phyloP scores from a whole-genome alignment of 1,140 invertebrate species.

The Nasonia giraulti region DNA sequence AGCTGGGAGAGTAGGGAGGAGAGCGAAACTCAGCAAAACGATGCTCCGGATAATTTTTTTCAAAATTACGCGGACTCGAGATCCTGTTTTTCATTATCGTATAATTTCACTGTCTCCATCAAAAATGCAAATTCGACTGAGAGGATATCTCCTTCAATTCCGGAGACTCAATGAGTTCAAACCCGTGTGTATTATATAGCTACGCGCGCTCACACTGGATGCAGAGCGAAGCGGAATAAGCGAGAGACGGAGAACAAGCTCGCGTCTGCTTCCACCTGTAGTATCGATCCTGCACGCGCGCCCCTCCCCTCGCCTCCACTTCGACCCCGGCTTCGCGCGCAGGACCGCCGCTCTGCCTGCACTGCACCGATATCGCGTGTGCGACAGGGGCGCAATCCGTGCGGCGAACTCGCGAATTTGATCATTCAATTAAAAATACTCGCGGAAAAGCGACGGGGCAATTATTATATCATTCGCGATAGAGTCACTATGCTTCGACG shows the following conservation, averaged over 20 bases:
- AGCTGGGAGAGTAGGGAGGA: neutral
- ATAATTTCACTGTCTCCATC: slow-evolving; percentile 22
- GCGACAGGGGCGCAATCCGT: neutral
- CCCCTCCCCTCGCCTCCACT: neutral
- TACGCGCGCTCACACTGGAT: neutral
- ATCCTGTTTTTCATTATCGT: slow-evolving; percentile 25
- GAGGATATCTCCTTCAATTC: slow-evolving; percentile 25
- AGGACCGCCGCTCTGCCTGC: neutral
- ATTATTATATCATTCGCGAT: neutral
- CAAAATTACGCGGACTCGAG: neutral
- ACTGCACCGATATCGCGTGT: neutral
- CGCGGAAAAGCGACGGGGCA: neutral
- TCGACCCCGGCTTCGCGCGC: neutral
- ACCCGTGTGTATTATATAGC: neutral
- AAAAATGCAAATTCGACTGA: slow-evolving; percentile 25
- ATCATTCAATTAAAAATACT: neutral
- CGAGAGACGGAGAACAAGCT: slow-evolving; percentile 56
- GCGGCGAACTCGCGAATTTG: neutral
- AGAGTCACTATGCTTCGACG: too few species aligned
- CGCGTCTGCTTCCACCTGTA: slow-evolving; percentile 29
- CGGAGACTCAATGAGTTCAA: slow-evolving; percentile 13
- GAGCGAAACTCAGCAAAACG: neutral
- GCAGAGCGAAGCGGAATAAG: neutral
- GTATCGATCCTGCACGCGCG: slow-evolving; percentile 15
- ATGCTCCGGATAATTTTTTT: neutral